phyloP scores from a whole-genome alignment of 2,888 invertebrate genomes.

The Agrochola lota region DNA sequence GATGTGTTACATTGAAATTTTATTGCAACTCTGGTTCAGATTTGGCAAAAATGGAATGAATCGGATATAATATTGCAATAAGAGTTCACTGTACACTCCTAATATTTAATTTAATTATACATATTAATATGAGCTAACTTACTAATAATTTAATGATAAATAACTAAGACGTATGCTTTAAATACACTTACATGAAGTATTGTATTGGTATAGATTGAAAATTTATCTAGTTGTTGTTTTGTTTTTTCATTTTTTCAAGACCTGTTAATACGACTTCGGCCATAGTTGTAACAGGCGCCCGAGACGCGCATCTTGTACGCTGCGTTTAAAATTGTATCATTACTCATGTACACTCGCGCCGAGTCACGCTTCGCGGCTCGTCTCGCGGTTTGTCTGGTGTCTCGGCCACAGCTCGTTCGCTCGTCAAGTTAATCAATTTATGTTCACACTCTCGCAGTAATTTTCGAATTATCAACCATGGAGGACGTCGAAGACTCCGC shows the following conservation, averaged over 20 bases:
- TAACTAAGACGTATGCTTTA: constrained; percentile 25
- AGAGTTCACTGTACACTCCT: constrained; percentile 55
- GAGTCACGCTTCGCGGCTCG: too few relatives aligned
- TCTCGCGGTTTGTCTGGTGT: too few relatives aligned
- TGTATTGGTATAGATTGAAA: background rate
- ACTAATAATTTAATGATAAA: constrained; percentile 25
- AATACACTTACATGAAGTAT: constrained; percentile 23
- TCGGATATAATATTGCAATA: constrained; percentile 53
- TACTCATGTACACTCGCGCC: too few relatives aligned
- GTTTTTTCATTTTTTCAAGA: background rate
- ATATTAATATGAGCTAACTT: constrained; percentile 34
- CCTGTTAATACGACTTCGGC: too few relatives aligned
- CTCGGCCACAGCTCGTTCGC: too few relatives aligned
- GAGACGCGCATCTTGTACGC: too few relatives aligned
- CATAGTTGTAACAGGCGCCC: too few relatives aligned
- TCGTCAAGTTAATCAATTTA: too few relatives aligned
- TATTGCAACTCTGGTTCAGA: constrained; percentile 56
- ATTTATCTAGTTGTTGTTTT: background rate
- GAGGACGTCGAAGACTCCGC: too few relatives aligned
- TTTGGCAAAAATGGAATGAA: constrained; percentile 48
- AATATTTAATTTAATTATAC: constrained; percentile 39
- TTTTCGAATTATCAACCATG: too few relatives aligned
- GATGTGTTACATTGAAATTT: constrained; percentile 57
- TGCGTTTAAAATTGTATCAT: too few relatives aligned
- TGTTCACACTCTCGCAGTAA: too few relatives aligned